Conservation (phyloP, 2,113 vertebrate species). For the Melanotaenia duboulayi region DNA sequence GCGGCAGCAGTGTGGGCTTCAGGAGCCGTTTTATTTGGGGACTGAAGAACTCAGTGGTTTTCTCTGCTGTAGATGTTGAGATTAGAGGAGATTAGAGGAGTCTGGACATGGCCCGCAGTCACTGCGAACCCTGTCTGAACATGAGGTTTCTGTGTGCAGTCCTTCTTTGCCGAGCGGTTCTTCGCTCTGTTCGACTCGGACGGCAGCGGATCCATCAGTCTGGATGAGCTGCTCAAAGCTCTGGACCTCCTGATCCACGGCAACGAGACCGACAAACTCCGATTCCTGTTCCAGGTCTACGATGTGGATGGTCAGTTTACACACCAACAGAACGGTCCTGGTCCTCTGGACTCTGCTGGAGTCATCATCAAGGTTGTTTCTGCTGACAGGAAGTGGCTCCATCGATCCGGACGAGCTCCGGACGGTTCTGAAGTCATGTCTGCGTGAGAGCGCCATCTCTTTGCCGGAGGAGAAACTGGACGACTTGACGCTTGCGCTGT, state of each 20-base stretch:
- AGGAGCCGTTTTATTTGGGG: too few species aligned
- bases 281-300: slow-evolving; percentile 92
- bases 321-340: not conserved
- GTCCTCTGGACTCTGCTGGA: not conserved
- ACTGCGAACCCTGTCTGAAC: too few species aligned
- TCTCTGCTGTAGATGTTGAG: too few species aligned
- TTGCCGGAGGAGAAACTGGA: slow-evolving; percentile 88
- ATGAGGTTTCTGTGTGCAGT: slow-evolving; percentile 67
- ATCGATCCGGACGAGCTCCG: slow-evolving; percentile 88
- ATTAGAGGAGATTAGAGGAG: too few species aligned
- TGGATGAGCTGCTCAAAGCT: slow-evolving; percentile 87
- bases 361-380: not conserved
- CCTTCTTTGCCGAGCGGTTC: slow-evolving; percentile 93
- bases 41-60: too few species aligned
- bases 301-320: slow-evolving; percentile 87
- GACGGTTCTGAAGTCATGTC: slow-evolving; percentile 85
- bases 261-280: slow-evolving; percentile 86
- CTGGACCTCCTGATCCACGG: slow-evolving; percentile 86
- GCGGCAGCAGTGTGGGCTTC: too few species aligned
- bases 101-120: too few species aligned
- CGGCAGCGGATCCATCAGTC: slow-evolving; percentile 86
- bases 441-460: slow-evolving; percentile 88
- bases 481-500: slow-evolving; percentile 86
- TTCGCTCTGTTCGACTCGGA: slow-evolving; percentile 89
- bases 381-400: slow-evolving; percentile 85